Base-by-base conservation (phyloP, 1,140 invertebrate species). In the Sycophila sp. region DNA sequence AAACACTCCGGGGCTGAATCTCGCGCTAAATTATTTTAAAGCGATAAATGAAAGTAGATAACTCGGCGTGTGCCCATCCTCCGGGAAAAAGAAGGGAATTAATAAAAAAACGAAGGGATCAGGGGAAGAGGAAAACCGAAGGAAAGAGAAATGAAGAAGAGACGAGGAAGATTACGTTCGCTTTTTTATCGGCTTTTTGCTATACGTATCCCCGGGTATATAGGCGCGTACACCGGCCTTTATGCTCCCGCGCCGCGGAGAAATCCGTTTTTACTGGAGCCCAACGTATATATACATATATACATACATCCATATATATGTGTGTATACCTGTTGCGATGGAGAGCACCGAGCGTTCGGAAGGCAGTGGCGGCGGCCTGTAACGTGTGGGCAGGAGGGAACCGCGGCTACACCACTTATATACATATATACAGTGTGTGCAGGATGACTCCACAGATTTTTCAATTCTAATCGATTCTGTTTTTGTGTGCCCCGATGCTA, bases 311-410 rank as follows among this genome's bases (percentile, higher is more conserved):
- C n/a, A n/a, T n/a, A n/a, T n/a, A n/a, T n/a, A 47, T 28, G 28
- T 49, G 17, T 49, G 28, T 28, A 26, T 67, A 58, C 64, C 64
- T 56, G 38, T 67, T 67, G 53, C 51, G 36, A 56, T 55, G 40
- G 51, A 32, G 34, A 32, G 38, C 38, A 53, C n/a, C 19, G 63
- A 34, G 42, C 19, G 42, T 47, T 47, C 24, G 13, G 24, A 47
- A 22, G n/a, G 45, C 24, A 53, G 10, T 24, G 19, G n/a, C 10
- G 4, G 11, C 34, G 8, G n/a, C 34, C 36, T 36, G 34, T n/a
- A 30, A n/a, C 59, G 47, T 11, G 17, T 19, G 17, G 3, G n/a
- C n/a, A n/a, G n/a, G n/a, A n/a, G n/a, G n/a, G n/a, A n/a, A n/a
- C n/a, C n/a, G n/a, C n/a, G n/a, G n/a, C n/a, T n/a, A n/a, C n/a